phyloP scores from a whole-genome alignment of 2,797 vertebrate species.

The Myripristis jacobus region DNA sequence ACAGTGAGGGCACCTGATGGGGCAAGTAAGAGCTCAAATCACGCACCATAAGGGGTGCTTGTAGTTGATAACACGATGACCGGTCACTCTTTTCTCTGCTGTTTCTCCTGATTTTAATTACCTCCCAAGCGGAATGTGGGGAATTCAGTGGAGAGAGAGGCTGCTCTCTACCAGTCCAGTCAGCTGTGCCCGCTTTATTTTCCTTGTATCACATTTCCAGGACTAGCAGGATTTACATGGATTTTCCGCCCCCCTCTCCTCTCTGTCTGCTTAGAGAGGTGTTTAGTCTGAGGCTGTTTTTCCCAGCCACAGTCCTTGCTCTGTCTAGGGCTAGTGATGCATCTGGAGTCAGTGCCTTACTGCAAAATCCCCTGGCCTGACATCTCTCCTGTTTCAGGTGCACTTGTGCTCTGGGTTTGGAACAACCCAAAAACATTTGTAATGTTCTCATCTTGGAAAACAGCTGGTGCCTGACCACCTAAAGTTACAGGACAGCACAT shows the following conservation, averaged over 20 bases:
- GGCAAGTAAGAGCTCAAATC: conserved; percentile 4
- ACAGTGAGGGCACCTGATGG: neutral
- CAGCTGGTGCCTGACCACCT: neutral
- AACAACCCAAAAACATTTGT: conserved; percentile 42
- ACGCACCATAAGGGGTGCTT: conserved; percentile 3
- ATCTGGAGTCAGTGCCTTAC: conserved; percentile 60
- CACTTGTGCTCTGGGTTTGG: conserved; percentile 61
- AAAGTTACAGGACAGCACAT: too few species aligned
- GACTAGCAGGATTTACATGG: conserved; percentile 77
- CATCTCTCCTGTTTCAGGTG: conserved; percentile 63
- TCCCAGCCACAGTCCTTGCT: conserved; percentile 72
- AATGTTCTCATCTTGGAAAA: conserved; percentile 49
- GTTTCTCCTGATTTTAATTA: conserved; percentile 72
- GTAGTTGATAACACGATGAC: conserved; percentile 44
- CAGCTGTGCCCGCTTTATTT: conserved; percentile 81
- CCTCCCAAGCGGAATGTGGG: conserved; percentile 71
- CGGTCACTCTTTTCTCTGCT: conserved; percentile 11
- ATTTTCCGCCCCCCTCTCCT: conserved; percentile 61
- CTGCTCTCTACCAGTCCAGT: conserved; percentile 58
- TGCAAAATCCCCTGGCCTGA: conserved; percentile 46
- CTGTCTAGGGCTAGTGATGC: conserved; percentile 60
- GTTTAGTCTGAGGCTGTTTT: conserved; percentile 86
- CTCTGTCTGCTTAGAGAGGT: conserved; percentile 74
- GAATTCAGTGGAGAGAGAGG: conserved; percentile 71
- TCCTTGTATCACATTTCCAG: conserved; percentile 82